Base-by-base conservation (phyloP, 2,797 vertebrate species). In the Diceros bicornis region DNA sequence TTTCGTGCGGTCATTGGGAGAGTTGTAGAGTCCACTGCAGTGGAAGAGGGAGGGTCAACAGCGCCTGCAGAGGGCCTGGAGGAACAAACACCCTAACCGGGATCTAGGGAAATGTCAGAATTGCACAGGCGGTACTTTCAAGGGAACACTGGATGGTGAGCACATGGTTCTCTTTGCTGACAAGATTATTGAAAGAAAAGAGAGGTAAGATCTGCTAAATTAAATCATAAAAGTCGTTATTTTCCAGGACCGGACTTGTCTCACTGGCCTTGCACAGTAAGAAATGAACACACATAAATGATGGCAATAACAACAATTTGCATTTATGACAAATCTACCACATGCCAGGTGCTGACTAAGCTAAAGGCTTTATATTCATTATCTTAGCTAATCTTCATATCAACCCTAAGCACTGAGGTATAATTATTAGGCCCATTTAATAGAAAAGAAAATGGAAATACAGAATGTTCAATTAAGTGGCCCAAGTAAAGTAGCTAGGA, bases 21-120 rank as follows among this genome's bases (percentile, higher is more conserved):
- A 99, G 98, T 99, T 99, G 96, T 99, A 99, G 55, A 99, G 98
- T 17, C 99, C 99, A 68, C 99, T 99, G 89, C 61, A 86, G 69
- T 91, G 37, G 94, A 97, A 98, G 44, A 97, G 27, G 41, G 94
- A 97, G 2, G 93, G 57, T 83, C 81, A 97, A 37, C 7, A 92
- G 72, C 7, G 55, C 4, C 95, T 72, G 4, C 91, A 96, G 87
- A 79, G 16, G 55, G 34, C 17, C 13, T 8, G 2, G 37, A 23
- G 37, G 27, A 37, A 52, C 71, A 18, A 34, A 37, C 7, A 14
- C 44, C 32, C 34, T 21, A 12, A 18, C 37, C 61, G 61, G 23
- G 61, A 32, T 7, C 91, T 20, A 77, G 16, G 4, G 14, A 62
- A 10, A 17, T 0, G 2, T 16, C 61, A 13, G 25, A 37, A n/a